These are phyloP conservation scores for Drosophila sordidula DNA, from an alignment of 2,888 invertebrate species.

Conservation along the genomic window DNA sequence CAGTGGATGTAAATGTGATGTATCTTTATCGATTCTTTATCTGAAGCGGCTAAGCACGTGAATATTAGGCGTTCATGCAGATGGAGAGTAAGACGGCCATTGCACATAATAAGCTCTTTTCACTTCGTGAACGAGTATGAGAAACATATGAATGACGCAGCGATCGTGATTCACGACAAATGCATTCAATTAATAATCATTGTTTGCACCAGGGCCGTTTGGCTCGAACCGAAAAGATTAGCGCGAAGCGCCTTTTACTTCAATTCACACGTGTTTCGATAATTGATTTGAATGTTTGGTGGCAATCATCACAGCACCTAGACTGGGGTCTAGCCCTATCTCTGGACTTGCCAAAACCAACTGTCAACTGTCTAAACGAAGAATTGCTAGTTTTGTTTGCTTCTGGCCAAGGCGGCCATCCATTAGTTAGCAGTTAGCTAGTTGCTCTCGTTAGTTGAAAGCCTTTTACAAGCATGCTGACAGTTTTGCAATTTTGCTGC, in stretches of 20 bases:
- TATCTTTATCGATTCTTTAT: too few species aligned
- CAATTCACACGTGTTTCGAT: slow-evolving; percentile 14
- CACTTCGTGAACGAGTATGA: too few species aligned
- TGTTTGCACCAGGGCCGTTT: background rate
- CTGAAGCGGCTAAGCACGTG: too few species aligned
- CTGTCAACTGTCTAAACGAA: slow-evolving; percentile 32
- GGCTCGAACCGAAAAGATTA: background rate
- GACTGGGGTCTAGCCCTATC: background rate
- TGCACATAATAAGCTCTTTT: too few species aligned
- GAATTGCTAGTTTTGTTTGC: background rate
- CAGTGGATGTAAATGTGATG: too few species aligned
- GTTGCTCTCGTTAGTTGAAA: slow-evolving; percentile 6
- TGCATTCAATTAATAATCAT: background rate
- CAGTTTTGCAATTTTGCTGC: slow-evolving; percentile 32
- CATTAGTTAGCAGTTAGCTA: slow-evolving; percentile 18
- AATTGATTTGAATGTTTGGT: slow-evolving; percentile 11
- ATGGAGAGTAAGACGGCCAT: too few species aligned
- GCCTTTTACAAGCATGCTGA: slow-evolving; percentile 20
- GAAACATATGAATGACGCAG: too few species aligned
- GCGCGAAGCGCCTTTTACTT: too few species aligned
- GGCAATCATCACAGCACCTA: background rate
- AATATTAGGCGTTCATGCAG: too few species aligned
- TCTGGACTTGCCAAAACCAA: slow-evolving; percentile 20
- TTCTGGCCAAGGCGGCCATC: slow-evolving; percentile 3
- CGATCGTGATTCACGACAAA: background rate